These are phyloP conservation scores for Hephaestus fuliginosus DNA, from an alignment of 2,797 vertebrate genomes.

Conservation along the genomic window DNA sequence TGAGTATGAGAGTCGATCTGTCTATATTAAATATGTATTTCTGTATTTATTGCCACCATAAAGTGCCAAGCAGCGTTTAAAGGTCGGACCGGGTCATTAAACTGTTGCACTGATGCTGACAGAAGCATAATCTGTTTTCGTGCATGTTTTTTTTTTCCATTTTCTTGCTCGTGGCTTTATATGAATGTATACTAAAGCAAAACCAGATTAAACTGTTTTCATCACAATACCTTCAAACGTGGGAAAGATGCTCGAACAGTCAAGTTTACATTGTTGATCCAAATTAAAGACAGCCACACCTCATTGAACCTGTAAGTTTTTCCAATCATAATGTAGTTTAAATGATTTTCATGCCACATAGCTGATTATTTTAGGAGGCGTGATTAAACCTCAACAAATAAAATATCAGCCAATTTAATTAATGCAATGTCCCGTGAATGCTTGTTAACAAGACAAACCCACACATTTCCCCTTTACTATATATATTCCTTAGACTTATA, in stretches of 20 bases:
- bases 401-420: not conserved
- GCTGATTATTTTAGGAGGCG: not conserved
- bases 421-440: not conserved
- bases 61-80: slow-evolving; percentile 11
- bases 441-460: not conserved
- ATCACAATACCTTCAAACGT: not conserved
- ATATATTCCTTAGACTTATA: not conserved
- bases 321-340: not conserved
- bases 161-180: not conserved
- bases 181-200: not conserved
- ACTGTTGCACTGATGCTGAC: not conserved
- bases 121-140: not conserved
- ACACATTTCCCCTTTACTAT: not conserved
- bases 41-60: slow-evolving; percentile 34
- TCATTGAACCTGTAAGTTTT: not conserved
- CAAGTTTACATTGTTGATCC: not conserved
- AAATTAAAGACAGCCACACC: not conserved
- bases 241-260: not conserved
- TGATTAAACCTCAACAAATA: not conserved
- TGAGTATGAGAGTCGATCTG: slow-evolving; percentile 15
- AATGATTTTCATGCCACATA: not conserved
- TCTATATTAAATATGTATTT: slow-evolving; percentile 44
- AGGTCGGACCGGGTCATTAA: not conserved
- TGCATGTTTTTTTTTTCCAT: not conserved
- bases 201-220: not conserved